Conservation (phyloP, 2,888 invertebrate genomes). For the Plusia festucae region DNA sequence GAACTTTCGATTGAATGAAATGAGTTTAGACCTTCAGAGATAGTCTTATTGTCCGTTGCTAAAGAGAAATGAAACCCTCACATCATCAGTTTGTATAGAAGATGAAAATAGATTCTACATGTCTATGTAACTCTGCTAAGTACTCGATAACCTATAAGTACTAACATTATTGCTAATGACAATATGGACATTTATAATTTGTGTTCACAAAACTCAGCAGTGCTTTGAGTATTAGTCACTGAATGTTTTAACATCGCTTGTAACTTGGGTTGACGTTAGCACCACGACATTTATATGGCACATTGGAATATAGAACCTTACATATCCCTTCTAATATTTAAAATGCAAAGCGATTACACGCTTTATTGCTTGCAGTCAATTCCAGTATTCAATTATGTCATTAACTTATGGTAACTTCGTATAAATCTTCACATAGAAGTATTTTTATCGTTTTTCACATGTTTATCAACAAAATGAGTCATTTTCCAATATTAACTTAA, state of each 20-base stretch:
- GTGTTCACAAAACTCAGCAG: slow-evolving; percentile 38
- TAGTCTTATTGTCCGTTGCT: slow-evolving; percentile 61
- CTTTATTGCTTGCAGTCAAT: slow-evolving; percentile 78
- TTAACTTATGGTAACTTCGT: slow-evolving; percentile 64
- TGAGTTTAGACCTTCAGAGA: slow-evolving; percentile 51
- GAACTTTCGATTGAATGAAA: slow-evolving; percentile 36
- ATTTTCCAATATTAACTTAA: slow-evolving; percentile 48
- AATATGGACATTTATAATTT: slow-evolving; percentile 59
- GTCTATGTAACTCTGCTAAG: slow-evolving; percentile 62
- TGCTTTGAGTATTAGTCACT: slow-evolving; percentile 60
- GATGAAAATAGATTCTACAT: slow-evolving; percentile 38
- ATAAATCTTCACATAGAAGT: slow-evolving; percentile 45
- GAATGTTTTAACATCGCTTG: slow-evolving; percentile 49
- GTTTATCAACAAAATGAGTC: slow-evolving; percentile 44
- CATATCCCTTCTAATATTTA: slow-evolving; percentile 53
- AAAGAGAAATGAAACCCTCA: slow-evolving; percentile 41
- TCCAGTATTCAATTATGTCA: slow-evolving; percentile 63
- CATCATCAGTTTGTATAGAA: slow-evolving; percentile 47
- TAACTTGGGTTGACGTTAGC: slow-evolving; percentile 63
- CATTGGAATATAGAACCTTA: slow-evolving; percentile 71
- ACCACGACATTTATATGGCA: slow-evolving; percentile 77
- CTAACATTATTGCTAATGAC: slow-evolving; percentile 71
- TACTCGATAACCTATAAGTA: slow-evolving; percentile 72
- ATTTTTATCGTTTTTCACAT: slow-evolving; percentile 42
- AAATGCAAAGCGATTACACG: slow-evolving; percentile 68